Evolutionary conservation across 2,797 vertebrate genomes (phyloP), one percentile per base, ranked within the genome.

Genomic region (Anabacerthia variegaticeps): DNA sequence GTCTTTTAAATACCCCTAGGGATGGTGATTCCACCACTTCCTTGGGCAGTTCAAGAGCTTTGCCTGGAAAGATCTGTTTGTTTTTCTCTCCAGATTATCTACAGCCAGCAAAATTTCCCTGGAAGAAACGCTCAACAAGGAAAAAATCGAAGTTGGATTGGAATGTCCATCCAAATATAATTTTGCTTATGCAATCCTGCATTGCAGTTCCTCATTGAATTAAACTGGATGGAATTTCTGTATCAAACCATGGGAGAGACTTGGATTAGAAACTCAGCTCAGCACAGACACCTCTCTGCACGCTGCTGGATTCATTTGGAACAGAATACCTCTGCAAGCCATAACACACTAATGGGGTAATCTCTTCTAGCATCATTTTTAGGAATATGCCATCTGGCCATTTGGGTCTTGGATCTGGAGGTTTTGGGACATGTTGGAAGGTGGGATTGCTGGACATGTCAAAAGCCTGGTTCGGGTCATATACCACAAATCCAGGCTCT

Each of bases 121-220:
- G 26, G 10, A 51, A 55, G n/a, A 27, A 66, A 37, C 32, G 2
- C 36, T 69, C 36, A 46, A 28, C 11, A 63, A 17, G 14, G 67
- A 79, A 18, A 26, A 26, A 85, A 46, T 61, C n/a, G 12, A 49
- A 46, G 7, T 16, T 39, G 55, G 63, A 16, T 5, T 28, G 13
- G 30, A 65, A 54, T 56, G 30, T 27, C 55, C 32, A 52, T 27
- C 19, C 14, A 49, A 63, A 16, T 3, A 12, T 5, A 41, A 34
- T 6, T 61, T 86, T 61, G 8, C 23, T 77, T 67, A 28, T 77
- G 18, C 32, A 49, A 0, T 48, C 23, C 6, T 26, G 32, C 10
- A 12, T 15, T 43, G 27, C 16, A 18, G 0, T 14, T 67, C 16
- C 9, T 37, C 0, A 0, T 15, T 75, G 20, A 34, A 19, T 77